phyloP scores from a whole-genome alignment of 2,888 invertebrate species.

The Priocnemis perturbator region DNA sequence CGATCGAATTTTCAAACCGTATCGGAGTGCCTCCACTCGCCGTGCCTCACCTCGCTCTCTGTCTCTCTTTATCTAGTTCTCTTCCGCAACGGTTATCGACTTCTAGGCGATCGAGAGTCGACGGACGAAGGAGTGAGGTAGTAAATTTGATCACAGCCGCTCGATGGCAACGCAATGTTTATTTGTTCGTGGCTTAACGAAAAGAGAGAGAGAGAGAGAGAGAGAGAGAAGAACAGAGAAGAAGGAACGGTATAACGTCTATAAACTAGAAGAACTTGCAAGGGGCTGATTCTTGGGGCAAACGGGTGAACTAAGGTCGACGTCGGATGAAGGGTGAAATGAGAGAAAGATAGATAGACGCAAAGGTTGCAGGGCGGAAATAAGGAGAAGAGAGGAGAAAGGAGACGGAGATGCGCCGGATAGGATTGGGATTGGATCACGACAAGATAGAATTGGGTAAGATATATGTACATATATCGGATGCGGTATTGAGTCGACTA shows the following conservation, averaged over 20 bases:
- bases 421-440: slow-evolving; percentile 63
- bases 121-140: neutral
- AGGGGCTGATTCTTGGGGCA: neutral
- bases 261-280: neutral
- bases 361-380: slow-evolving; percentile 15
- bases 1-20: no score
- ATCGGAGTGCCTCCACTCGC: no score
- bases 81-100: neutral
- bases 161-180: neutral
- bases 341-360: slow-evolving; percentile 17
- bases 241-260: neutral
- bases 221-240: neutral
- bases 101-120: neutral
- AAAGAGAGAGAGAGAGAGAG: neutral
- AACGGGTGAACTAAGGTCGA: no score
- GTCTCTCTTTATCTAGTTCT: neutral
- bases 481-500: slow-evolving; percentile 44
- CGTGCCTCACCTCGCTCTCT: neutral
- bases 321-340: neutral
- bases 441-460: slow-evolving; percentile 64
- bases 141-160: neutral
- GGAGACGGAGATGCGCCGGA: slow-evolving; percentile 42
- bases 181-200: neutral
- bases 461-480: slow-evolving; percentile 29
- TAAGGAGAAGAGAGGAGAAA: slow-evolving; percentile 12